Conservation (phyloP, 2,113 vertebrate species). For the Abramis brama region DNA sequence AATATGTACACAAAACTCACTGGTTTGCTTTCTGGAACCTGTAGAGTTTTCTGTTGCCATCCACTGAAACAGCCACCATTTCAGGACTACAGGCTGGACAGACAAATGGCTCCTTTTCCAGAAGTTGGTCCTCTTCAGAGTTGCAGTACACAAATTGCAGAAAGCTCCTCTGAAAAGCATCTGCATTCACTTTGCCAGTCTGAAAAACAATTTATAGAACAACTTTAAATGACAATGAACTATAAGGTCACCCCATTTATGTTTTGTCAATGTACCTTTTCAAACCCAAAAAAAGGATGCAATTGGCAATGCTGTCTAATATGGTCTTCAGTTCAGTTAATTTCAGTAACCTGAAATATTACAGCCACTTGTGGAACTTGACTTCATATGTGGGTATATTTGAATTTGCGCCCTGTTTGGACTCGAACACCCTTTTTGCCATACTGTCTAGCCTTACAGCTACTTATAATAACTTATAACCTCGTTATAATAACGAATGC, state of each 20-base stretch:
- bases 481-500: neutral
- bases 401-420: neutral
- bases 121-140: neutral
- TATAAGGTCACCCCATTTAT: neutral
- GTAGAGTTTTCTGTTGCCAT: neutral
- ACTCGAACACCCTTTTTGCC: neutral
- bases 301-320: neutral
- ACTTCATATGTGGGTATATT: neutral
- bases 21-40: neutral
- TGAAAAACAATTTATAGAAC: neutral
- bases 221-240: neutral
- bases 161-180: constrained; percentile 1
- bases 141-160: neutral
- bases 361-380: constrained; percentile 2
- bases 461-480: neutral
- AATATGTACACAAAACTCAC: neutral
- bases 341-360: constrained; percentile 15
- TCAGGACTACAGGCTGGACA: neutral
- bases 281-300: neutral
- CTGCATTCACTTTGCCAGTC: constrained; percentile 24
- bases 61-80: neutral
- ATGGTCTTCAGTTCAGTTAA: neutral
- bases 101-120: neutral
- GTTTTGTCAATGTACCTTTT: neutral
- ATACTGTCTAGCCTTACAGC: neutral